A percentile compares a stretch with the other conserved stretches of the same genome.
These are phyloP conservation scores for Anas capensis DNA, from an alignment of 2,797 vertebrate genomes.

Conservation along the genomic window DNA sequence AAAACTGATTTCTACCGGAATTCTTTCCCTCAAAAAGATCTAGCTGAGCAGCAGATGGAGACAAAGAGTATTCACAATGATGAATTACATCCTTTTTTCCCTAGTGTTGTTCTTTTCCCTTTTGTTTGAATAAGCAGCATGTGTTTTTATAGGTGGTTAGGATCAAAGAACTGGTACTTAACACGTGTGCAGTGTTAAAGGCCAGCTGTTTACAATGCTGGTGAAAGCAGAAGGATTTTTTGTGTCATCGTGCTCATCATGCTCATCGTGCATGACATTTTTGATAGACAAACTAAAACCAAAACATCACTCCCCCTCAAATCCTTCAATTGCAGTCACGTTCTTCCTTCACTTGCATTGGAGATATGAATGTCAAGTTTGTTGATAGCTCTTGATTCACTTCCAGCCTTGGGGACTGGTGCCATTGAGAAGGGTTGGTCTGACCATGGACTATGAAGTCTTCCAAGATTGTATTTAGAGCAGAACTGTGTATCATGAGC, in stretches of 20 bases:
- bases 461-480: background rate
- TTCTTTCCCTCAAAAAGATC: background rate
- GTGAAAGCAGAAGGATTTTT: fast-evolving
- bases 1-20: background rate
- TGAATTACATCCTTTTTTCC: background rate
- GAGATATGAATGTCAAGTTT: background rate
- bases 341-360: background rate
- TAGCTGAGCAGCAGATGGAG: conserved; percentile 68
- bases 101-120: background rate
- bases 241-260: background rate
- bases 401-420: background rate
- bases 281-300: background rate
- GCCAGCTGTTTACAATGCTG: background rate
- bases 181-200: background rate
- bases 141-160: background rate
- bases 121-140: background rate
- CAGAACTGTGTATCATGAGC: no score
- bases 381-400: background rate
- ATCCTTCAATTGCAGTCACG: background rate
- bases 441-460: background rate
- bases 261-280: background rate
- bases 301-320: background rate
- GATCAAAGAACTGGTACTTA: background rate
- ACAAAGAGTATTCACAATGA: conserved; percentile 54
- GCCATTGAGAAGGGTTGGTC: no score